Evolutionary conservation across 2,888 invertebrate species (phyloP), one percentile per base, ranked within the genome.

Genomic region (Mimumesa dahlbomi): DNA sequence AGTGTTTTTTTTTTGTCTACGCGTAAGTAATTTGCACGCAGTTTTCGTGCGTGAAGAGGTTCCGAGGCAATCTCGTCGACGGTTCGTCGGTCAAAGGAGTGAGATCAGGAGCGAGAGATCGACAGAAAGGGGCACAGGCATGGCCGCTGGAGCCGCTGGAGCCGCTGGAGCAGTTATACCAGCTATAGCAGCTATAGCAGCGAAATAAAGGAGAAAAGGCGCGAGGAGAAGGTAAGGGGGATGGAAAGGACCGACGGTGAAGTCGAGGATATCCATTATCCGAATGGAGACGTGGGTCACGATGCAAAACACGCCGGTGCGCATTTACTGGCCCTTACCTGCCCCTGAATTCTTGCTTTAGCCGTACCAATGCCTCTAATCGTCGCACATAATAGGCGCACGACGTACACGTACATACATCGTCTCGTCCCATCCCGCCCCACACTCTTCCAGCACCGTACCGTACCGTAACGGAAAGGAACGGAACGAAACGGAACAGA

Each of bases 211-310:
- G 40, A 40, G 50, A 34, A 31, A 52, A 50, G 50, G 25, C 50
- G 16, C 13, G 50, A 50, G 45, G 14, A 52, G 50, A 34, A 56
- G 5, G 22, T 9, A 29, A 48, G 34, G 43, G 45, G 54, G 46
- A 67, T 46, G 49, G 29, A 66, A 52, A 61, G 56, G 49, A 42
- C 13, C 56, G 22, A 45, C 38, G n/a, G n/a, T n/a, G 22, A 11
- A 50, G 38, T 25, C 38, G 57, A 53, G 45, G 58, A 53, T 68
- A 40, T 22, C 63, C 49, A 68, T 71, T 71, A 71, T 63, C 63
- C 46, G 21, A 16, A 40, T 40, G 25, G 7, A 40, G 54, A 68
- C 71, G 68, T 56, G 61, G 56, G 40, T 53, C 67, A 31, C 58
- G 63, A 68, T 68, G 68, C 71, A 63, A 71, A 71, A 66, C 49